These are phyloP conservation scores for Apotomis capreana DNA, from an alignment of 2,888 invertebrate genomes.

Conservation along the genomic window DNA sequence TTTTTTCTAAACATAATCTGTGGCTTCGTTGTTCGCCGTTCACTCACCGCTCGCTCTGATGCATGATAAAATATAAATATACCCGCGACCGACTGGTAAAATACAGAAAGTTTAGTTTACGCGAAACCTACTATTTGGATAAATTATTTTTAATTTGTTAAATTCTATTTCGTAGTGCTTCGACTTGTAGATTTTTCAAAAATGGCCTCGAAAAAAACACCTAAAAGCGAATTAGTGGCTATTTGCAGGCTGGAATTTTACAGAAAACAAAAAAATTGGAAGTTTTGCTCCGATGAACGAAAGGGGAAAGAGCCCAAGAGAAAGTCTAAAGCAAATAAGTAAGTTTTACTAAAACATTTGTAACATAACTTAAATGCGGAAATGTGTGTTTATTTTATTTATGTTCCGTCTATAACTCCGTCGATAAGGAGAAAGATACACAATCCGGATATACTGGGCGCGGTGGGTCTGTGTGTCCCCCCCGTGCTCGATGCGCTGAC, in stretches of 20 bases:
- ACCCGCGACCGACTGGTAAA: constrained; percentile 9
- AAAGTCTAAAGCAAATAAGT: constrained; percentile 42
- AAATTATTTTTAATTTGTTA: neutral
- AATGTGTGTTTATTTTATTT: neutral
- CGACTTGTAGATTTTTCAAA: neutral
- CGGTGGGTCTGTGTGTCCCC: too few species aligned
- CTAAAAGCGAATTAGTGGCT: constrained; percentile 54
- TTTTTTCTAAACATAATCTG: too few species aligned
- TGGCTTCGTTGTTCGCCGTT: too few species aligned
- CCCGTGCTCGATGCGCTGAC: too few species aligned
- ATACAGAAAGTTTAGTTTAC: constrained; percentile 15
- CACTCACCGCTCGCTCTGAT: too few species aligned
- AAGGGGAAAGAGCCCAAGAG: constrained; percentile 44
- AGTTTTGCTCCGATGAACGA: constrained; percentile 48
- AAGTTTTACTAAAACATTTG: constrained; percentile 12
- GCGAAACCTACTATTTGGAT: constrained; percentile 3
- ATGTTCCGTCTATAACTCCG: neutral
- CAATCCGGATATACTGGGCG: too few species aligned
- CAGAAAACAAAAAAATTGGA: constrained; percentile 66
- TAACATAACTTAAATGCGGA: neutral
- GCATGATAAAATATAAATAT: neutral
- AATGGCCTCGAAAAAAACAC: constrained; percentile 30
- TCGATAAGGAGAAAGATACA: too few species aligned
- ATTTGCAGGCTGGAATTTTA: constrained; percentile 66
- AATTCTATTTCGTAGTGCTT: neutral